Percentiles rank a stretch among this genome's conserved stretches.
phyloP scores from a whole-genome alignment of 2,113 vertebrate species.

The Melanocharis versteri region DNA sequence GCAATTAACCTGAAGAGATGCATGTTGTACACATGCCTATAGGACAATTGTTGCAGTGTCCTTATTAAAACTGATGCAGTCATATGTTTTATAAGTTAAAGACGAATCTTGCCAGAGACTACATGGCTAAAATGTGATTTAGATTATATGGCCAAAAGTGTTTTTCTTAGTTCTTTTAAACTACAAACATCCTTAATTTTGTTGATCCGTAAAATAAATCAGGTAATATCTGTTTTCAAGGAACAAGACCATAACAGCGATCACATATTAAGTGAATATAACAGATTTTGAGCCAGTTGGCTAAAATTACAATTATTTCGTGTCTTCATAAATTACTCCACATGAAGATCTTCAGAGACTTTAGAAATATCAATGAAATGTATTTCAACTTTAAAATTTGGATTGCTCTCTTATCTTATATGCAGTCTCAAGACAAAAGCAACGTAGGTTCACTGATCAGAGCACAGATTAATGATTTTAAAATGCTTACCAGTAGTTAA shows the following conservation, averaged over 20 bases:
- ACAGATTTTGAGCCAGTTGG: neutral
- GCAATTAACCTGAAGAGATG: neutral
- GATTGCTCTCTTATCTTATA: neutral
- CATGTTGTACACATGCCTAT: neutral
- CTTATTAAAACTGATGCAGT: neutral
- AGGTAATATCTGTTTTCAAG: neutral
- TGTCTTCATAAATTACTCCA: neutral
- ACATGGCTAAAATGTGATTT: neutral
- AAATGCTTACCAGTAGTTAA: neutral
- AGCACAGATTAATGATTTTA: neutral
- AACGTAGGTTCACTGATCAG: neutral
- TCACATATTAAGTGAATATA: neutral
- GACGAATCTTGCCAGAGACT: neutral
- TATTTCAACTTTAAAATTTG: neutral
- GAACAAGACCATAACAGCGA: neutral
- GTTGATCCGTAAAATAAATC: neutral
- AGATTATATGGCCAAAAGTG: neutral
- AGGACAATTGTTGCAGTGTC: neutral
- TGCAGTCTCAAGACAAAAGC: neutral
- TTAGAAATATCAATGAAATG: neutral
- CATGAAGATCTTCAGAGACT: neutral
- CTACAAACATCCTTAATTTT: neutral
- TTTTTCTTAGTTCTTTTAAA: neutral
- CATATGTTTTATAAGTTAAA: neutral
- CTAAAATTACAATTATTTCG: neutral